Conservation (phyloP, 2,888 invertebrate genomes). For the Drosophila maculinotata region DNA sequence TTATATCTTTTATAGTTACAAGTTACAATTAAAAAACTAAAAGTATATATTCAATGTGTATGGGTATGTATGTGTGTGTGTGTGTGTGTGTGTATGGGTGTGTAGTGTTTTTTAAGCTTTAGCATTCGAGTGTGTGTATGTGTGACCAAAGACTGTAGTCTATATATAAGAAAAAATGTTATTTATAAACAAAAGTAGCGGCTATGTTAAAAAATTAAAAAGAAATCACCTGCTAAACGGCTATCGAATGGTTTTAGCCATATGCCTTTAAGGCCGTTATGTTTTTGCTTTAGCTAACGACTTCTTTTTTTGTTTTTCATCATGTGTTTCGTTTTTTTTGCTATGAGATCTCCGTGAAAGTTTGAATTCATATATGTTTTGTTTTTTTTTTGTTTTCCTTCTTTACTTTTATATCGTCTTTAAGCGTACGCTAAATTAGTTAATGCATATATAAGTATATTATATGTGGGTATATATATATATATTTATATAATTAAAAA, state of each 20-base stretch:
- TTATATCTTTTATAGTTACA: slow-evolving; percentile 18
- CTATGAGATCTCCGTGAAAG: slow-evolving; percentile 84
- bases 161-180: slow-evolving; percentile 54
- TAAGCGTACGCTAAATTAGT: slow-evolving; percentile 55
- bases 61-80: slow-evolving; percentile 15
- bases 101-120: slow-evolving; percentile 9
- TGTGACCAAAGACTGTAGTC: slow-evolving; percentile 35
- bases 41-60: slow-evolving; percentile 26
- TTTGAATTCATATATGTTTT: slow-evolving; percentile 78
- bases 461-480: slow-evolving; percentile 32
- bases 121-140: slow-evolving; percentile 29
- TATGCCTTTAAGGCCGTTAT: slow-evolving; percentile 4
- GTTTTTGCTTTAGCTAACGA: slow-evolving; percentile 26
- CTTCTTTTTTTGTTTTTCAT: slow-evolving; percentile 50
- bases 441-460: slow-evolving; percentile 41
- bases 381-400: slow-evolving; percentile 32
- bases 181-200: slow-evolving; percentile 68
- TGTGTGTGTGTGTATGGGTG: slow-evolving; percentile 15
- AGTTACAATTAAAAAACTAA: slow-evolving; percentile 35
- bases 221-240: slow-evolving; percentile 38
- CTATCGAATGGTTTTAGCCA: slow-evolving; percentile 7
- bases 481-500: slow-evolving; percentile 59
- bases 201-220: slow-evolving; percentile 47
- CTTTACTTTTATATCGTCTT: slow-evolving; percentile 18
- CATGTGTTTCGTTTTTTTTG: slow-evolving; percentile 61